Conservation (phyloP, 1,140 invertebrate genomes). For the Homalodisca vitripennis region DNA sequence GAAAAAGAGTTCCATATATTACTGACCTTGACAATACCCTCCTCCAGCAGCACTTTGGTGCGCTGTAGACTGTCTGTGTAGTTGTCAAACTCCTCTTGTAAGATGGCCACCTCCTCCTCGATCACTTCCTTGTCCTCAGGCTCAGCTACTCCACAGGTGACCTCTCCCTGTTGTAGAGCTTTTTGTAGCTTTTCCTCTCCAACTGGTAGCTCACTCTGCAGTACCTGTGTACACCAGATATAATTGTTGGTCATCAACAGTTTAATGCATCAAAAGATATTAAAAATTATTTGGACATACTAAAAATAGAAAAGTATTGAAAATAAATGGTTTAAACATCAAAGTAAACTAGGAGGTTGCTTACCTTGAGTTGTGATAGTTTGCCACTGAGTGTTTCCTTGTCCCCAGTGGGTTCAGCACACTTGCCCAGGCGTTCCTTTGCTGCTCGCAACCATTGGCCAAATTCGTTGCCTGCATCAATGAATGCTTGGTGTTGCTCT, state of each 20-base stretch:
- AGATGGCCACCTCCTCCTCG: constrained; percentile 83
- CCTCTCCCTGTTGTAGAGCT: constrained; percentile 77
- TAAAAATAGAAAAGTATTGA: background rate
- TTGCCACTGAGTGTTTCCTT: constrained; percentile 85
- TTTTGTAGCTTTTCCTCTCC: constrained; percentile 79
- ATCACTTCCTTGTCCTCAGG: constrained; percentile 87
- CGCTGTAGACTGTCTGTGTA: constrained; percentile 75
- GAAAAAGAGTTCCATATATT: no score
- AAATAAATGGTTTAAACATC: background rate
- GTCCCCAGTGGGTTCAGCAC: constrained; percentile 91
- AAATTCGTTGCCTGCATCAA: constrained; percentile 89
- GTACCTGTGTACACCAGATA: constrained; percentile 48
- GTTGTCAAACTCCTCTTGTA: constrained; percentile 85
- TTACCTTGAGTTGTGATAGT: constrained; percentile 73
- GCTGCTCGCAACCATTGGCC: constrained; percentile 86
- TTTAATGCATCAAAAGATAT: background rate
- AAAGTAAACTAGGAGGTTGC: background rate
- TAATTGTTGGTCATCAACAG: background rate
- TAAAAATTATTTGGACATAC: background rate
- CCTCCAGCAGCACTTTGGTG: constrained; percentile 81
- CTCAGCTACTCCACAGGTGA: constrained; percentile 76
- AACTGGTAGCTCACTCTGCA: constrained; percentile 77
- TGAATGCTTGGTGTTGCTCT: constrained; percentile 85
- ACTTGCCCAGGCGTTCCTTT: constrained; percentile 88
- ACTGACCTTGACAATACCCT: constrained; percentile 41